Conservation (phyloP, 2,113 vertebrate genomes). For the Meleagris gallopavo region DNA sequence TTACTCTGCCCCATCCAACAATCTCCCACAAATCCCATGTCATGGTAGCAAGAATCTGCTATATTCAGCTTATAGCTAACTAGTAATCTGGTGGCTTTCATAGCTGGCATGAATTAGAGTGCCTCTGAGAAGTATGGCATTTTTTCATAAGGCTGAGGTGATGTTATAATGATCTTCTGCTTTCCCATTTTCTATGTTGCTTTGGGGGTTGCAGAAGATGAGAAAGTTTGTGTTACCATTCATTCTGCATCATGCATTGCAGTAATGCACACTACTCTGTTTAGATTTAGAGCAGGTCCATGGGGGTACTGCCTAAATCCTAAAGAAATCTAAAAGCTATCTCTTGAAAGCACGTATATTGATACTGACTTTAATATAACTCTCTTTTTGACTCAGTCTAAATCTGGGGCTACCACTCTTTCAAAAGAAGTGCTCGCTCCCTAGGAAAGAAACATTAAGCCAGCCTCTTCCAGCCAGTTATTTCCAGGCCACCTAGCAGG, state of each 20-base stretch:
- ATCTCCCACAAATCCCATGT: not conserved
- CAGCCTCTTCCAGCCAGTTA: conserved; percentile 38
- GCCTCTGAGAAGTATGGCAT: not conserved
- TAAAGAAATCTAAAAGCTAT: not conserved
- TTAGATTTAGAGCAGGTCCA: not conserved
- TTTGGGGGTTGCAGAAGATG: not conserved
- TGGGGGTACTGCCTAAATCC: not conserved
- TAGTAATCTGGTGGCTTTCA: not conserved
- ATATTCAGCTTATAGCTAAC: not conserved
- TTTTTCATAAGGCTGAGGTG: not conserved
- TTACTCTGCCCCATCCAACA: not conserved
- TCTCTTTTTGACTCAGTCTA: not conserved
- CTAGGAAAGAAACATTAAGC: not conserved
- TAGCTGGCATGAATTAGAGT: not conserved
- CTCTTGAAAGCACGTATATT: not conserved
- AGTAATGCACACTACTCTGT: not conserved
- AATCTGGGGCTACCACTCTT: not conserved
- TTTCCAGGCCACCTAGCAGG: conserved; percentile 64
- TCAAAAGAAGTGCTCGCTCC: conserved; percentile 8
- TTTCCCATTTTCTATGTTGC: not conserved
- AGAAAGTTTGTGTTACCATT: not conserved
- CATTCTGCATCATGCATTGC: not conserved
- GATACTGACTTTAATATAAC: conserved; percentile 29
- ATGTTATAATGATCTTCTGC: not conserved
- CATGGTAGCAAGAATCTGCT: not conserved